These are phyloP conservation scores for Sprattus sprattus DNA, from an alignment of 2,113 vertebrate species.

Conservation along the genomic window DNA sequence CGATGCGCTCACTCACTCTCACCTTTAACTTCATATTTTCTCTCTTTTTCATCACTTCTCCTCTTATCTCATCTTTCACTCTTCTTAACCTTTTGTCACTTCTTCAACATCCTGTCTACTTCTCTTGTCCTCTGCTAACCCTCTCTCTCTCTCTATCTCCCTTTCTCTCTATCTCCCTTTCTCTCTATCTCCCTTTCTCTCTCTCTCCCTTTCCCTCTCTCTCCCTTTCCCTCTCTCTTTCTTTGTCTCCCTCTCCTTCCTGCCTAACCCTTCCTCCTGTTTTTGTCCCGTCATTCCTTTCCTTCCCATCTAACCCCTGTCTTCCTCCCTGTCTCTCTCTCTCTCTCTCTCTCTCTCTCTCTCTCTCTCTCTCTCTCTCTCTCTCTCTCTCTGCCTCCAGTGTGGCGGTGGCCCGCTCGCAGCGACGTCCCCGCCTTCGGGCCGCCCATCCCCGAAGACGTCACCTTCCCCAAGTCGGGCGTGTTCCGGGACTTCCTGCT, in stretches of 20 bases:
- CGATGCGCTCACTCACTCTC: neutral
- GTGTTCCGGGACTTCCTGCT: slow-evolving; percentile 98
- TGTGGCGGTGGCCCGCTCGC: slow-evolving; percentile 94
- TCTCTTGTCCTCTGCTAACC: neutral
- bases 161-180: neutral
- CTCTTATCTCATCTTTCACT: neutral
- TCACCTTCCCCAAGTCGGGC: slow-evolving; percentile 94
- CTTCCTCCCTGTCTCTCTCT: neutral
- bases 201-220: neutral
- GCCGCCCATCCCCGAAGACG: slow-evolving; percentile 91
- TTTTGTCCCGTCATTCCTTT: neutral
- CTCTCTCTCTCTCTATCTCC: neutral
- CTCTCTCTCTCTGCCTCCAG: slow-evolving; percentile 58
- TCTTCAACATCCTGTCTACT: neutral
- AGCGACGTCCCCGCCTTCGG: slow-evolving; percentile 96
- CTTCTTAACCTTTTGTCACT: neutral
- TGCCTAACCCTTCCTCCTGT: neutral
- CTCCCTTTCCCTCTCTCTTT: neutral
- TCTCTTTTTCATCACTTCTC: neutral
- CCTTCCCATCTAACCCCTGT: neutral
- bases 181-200: no score
- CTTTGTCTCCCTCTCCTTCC: neutral
- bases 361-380: neutral
- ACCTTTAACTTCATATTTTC: neutral
- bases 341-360: neutral